phyloP scores from a whole-genome alignment of 2,113 vertebrate genomes.

The Pelvicachromis taeniatus region DNA sequence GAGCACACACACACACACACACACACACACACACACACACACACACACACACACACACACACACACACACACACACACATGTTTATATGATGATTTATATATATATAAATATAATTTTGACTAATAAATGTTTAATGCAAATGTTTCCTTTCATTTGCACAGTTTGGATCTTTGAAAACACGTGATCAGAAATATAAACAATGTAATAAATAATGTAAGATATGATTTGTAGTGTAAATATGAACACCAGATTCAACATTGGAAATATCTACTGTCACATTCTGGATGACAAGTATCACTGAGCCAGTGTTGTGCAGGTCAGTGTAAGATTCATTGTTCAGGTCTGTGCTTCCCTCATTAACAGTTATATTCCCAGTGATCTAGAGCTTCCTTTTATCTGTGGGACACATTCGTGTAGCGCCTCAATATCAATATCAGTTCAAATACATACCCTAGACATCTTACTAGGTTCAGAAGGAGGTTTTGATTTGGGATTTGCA shows the following conservation, averaged over 20 bases:
- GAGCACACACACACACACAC: fast-evolving
- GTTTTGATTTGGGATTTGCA: too few species aligned
- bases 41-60: too few species aligned
- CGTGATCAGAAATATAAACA: background rate
- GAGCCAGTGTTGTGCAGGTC: background rate
- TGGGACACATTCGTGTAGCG: fast-evolving
- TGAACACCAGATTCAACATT: background rate
- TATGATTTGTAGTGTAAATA: background rate
- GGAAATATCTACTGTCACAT: background rate
- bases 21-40: too few species aligned
- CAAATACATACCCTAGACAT: too few species aligned
- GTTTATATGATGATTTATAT: background rate
- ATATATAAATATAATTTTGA: too few species aligned
- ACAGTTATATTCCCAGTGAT: background rate
- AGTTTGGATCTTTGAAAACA: background rate
- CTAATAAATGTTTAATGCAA: background rate
- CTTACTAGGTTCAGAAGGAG: too few species aligned
- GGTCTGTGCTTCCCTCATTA: too few species aligned
- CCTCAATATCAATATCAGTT: too few species aligned
- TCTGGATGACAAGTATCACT: background rate
- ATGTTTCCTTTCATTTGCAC: background rate
- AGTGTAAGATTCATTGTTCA: too few species aligned
- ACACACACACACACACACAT: background rate
- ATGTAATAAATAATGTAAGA: background rate
- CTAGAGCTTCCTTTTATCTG: background rate